Base-by-base conservation (phyloP, 1,140 invertebrate species). In the Papilio aristodemus region DNA sequence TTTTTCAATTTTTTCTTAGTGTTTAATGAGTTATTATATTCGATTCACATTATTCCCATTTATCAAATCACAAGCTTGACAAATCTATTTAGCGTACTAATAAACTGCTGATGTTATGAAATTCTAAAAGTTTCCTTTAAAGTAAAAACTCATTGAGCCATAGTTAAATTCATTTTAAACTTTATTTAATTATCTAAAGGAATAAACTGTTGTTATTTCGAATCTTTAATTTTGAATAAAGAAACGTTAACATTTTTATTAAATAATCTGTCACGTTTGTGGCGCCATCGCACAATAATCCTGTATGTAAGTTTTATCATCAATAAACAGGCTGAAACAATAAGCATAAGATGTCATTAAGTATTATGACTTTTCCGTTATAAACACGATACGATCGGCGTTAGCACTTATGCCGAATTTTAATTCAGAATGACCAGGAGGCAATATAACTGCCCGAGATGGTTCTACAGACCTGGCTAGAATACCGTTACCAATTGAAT, bases 241-340 rank as follows among this genome's bases (percentile, higher is more conserved):
- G n/a, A n/a, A n/a, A n/a, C n/a, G n/a, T n/a, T n/a, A n/a, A n/a
- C n/a, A n/a, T n/a, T n/a, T n/a, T n/a, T 39, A 39, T 11, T 38
- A 8, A 62, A 62, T 10, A 38, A 37, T 62, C 36, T 11, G 4
- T 11, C 4, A 37, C 19, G 11, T 62, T 50, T 19, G 14, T 19
- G 59, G 59, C 59, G 59, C 59, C 59, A 39, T 38, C 36, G 38
- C 36, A 14, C 32, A 58, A 27, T 58, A 32, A 13, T 58, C 25
- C n/a, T 25, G 10, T 57, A 57, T 36, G 17, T 62, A 32, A 32
- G 27, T 32, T 32, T 38, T 39, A 39, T 6, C 57, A 19, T 62
- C 59, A 19, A 62, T 62, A 62, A 62, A 62, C 17, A 62, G 4
- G 25, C 9, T 62, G 59, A 38, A 62, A 62, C 59, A 62, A 62